Base-by-base conservation (phyloP, 2,113 vertebrate genomes). In the Pachypanchax playfairii region DNA sequence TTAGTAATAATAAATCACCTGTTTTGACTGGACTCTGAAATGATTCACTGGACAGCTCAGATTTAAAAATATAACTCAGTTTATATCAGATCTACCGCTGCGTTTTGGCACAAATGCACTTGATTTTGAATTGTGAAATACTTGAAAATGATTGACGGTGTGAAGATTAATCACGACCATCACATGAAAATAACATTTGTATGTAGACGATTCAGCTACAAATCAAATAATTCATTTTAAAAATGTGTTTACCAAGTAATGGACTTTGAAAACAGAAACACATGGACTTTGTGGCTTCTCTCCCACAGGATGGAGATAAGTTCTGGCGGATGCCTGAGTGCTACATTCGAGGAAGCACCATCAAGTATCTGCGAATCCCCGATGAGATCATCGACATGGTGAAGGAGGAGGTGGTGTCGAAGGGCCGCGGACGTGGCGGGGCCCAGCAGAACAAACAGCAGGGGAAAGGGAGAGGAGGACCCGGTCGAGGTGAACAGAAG, bases 301-400 rank as follows among this genome's bases (percentile, higher is more conserved):
- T 21, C 25, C 42, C 24, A 56, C 61, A 98, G 96, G 97, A 98
- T 1, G 96, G 97, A 57, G 96, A 98, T 85, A 98, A 98, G 75
- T 98, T 99, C 88, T 99, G 97, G 96, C 93, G 96, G 49, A 99
- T 99, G 96, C 97, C 97, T 0, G 96, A 99, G 86, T 99, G 97
- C 78, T 99, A 98, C 77, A 97, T 99, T 55, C 90, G 96, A 0
- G 96, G 96, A 78, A 98, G 97, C 90, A 99, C 97, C 21, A 99
- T 98, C 68, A 99, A 98, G 75, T 99, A 99, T 85, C 88, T 99
- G 76, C 92, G 97, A 15, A 99, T 98, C 82, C 96, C 97, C 0
- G 97, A 98, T 0, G 97, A 99, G 63, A 96, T 99, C 72, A 98
- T 98, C 0, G 97, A 98, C 85, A 99, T 99, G 96, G 97, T 98